Base-by-base conservation (phyloP, 2,113 vertebrate genomes). In the Hippoglossus stenolepis region DNA sequence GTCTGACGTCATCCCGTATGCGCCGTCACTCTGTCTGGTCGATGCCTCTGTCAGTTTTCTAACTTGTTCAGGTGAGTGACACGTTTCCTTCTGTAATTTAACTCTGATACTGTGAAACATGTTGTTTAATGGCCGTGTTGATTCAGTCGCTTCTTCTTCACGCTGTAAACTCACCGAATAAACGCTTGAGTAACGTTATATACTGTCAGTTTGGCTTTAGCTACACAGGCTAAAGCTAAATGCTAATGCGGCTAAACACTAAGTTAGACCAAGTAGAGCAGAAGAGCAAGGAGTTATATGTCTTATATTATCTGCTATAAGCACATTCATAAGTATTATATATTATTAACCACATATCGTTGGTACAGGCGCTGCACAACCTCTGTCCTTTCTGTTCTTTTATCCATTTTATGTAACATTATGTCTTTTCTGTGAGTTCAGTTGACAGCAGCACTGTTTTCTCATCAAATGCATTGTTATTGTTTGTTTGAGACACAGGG, bases 31-130 rank as follows among this genome's bases (percentile, higher is more conserved):
- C 28, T 2, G 9, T 14, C 12, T 12, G 12, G 11, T 43, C 56
- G 4, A 1, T 26, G 5, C 8, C 4, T 31, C 28, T 31, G 31
- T 2, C 11, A 26, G 3, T 14, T 65, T 74, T 72, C 31, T 21
- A 59, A 35, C n/a, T 45, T 35, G 20, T 15, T 24, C 60, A 77
- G 87, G 90, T 91, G 80, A 78, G 89, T 11, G 24, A n/a, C 20
- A 9, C 20, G 20, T n/a, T 54, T 38, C 3, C 3, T 28, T 3
- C 3, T 15, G 0, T 31, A n/a, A 72, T 7, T 1, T 4, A 53
- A 28, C 17, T 0, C 0, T 4, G 5, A 13, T 0, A 24, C 20
- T 0, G 5, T n/a, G 17, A 40, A 23, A 40, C 20, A 28, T 0
- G 3, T 2, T 13, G 18, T 61, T 26, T 4, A 53, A 20, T 53